Conservation (phyloP, 2,113 vertebrate genomes). For the Hippocampus zosterae region DNA sequence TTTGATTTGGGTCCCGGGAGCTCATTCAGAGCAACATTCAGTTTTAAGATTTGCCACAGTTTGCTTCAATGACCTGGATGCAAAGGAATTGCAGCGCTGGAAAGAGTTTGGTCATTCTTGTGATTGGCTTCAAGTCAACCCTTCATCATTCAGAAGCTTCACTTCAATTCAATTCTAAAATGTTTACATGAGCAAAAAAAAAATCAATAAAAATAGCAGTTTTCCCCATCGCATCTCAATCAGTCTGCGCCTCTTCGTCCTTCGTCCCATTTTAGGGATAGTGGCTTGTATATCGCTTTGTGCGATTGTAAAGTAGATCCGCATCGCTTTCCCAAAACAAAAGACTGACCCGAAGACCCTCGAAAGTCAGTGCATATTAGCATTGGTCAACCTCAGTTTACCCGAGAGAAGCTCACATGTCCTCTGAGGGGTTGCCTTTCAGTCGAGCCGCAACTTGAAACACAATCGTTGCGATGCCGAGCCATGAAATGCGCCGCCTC, state of each 20-base stretch:
- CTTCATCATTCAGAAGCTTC: background rate
- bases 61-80: background rate
- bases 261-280: slow-evolving; percentile 4
- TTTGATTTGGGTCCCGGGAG: too few species aligned
- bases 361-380: slow-evolving; percentile 41
- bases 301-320: slow-evolving; percentile 28
- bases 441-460: slow-evolving; percentile 51
- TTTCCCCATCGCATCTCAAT: background rate
- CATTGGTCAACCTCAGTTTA: slow-evolving; percentile 54
- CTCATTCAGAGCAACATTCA: too few species aligned
- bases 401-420: slow-evolving; percentile 53
- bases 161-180: background rate
- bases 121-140: too few species aligned
- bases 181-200: background rate
- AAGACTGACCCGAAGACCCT: slow-evolving; percentile 45
- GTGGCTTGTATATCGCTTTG: slow-evolving; percentile 1
- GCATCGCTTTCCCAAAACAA: slow-evolving; percentile 30
- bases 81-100: background rate
- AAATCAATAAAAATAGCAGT: background rate
- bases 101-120: too few species aligned
- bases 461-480: slow-evolving; percentile 52
- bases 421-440: slow-evolving; percentile 50
- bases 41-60: background rate
- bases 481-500: slow-evolving; percentile 65
- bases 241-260: background rate